Percentiles rank a stretch among this genome's conserved stretches.
Evolutionary conservation across 2,888 invertebrate species (phyloP).

Genomic region (Dyspetes luteomarginatus): DNA sequence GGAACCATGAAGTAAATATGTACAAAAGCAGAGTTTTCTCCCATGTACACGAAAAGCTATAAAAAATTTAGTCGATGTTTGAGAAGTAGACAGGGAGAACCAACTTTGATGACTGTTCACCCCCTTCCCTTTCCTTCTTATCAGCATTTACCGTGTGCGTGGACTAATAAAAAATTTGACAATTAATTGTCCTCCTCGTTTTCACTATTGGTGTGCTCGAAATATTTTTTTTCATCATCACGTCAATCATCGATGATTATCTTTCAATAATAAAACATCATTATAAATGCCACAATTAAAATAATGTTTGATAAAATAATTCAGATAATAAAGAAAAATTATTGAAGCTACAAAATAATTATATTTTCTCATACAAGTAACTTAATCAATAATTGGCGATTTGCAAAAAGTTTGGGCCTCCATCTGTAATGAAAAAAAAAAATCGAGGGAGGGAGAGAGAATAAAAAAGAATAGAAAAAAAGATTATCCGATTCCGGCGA

Average conservation of each 20-base stretch:
- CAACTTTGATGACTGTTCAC: too few species aligned
- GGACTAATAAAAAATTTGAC: too few species aligned
- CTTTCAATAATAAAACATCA: not conserved
- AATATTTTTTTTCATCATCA: too few species aligned
- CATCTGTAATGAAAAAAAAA: constrained; percentile 5
- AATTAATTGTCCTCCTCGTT: too few species aligned
- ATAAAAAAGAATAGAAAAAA: not conserved
- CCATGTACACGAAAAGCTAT: too few species aligned
- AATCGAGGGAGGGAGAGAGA: not conserved
- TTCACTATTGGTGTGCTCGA: too few species aligned
- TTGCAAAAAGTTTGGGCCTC: constrained; percentile 25
- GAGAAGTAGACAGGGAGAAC: too few species aligned
- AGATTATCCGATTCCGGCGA: constrained; percentile 33
- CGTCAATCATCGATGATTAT: not conserved
- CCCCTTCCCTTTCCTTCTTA: too few species aligned
- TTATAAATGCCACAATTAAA: not conserved
- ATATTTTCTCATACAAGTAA: not conserved
- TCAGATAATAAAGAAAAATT: not conserved
- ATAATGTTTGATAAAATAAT: not conserved
- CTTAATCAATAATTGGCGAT: constrained; percentile 27
- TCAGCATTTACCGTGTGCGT: too few species aligned
- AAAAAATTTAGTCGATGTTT: too few species aligned
- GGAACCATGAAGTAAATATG: too few species aligned
- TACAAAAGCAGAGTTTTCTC: too few species aligned
- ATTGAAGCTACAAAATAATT: not conserved